Evolutionary conservation across 2,888 invertebrate species (phyloP).

Genomic region (Scaptomyza caliginosa): DNA sequence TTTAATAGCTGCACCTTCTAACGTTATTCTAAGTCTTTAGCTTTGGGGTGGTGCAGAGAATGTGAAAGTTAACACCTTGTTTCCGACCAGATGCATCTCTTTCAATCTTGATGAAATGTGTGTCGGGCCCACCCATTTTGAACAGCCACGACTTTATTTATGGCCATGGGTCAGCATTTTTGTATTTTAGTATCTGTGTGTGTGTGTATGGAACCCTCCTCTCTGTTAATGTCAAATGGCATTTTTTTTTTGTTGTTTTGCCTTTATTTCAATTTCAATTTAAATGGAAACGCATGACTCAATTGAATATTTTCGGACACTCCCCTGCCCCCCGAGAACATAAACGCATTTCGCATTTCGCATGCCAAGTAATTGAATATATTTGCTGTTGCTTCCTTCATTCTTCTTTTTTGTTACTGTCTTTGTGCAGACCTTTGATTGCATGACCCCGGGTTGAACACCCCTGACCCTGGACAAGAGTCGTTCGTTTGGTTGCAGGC

Average conservation of each 20-base stretch:
- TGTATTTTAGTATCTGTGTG: slow-evolving; percentile 20
- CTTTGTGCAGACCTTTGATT: slow-evolving; percentile 15
- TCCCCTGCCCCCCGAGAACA: slow-evolving; percentile 21
- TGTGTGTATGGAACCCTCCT: slow-evolving; percentile 6
- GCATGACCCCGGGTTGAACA: slow-evolving; percentile 25
- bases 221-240: slow-evolving; percentile 25
- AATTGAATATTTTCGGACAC: slow-evolving; percentile 66
- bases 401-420: slow-evolving; percentile 13
- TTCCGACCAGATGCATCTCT: slow-evolving; percentile 42
- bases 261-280: slow-evolving; percentile 56
- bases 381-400: slow-evolving; percentile 16
- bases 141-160: slow-evolving; percentile 60
- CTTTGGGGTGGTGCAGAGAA: slow-evolving; percentile 16
- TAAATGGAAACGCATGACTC: slow-evolving; percentile 60
- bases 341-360: not conserved
- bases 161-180: slow-evolving; percentile 30
- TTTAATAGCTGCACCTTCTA: slow-evolving; percentile 52
- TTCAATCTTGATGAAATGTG: not conserved
- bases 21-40: not conserved
- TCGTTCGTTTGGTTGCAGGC: slow-evolving; percentile 1
- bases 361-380: slow-evolving; percentile 60
- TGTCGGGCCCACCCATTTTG: slow-evolving; percentile 39
- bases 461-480: slow-evolving; percentile 69
- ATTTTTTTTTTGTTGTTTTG: too few species aligned
- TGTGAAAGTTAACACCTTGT: slow-evolving; percentile 74